Evolutionary conservation across 1,140 invertebrate species (phyloP), one percentile per base, ranked within the genome.

Genomic region (Neodiprion fabricii): DNA sequence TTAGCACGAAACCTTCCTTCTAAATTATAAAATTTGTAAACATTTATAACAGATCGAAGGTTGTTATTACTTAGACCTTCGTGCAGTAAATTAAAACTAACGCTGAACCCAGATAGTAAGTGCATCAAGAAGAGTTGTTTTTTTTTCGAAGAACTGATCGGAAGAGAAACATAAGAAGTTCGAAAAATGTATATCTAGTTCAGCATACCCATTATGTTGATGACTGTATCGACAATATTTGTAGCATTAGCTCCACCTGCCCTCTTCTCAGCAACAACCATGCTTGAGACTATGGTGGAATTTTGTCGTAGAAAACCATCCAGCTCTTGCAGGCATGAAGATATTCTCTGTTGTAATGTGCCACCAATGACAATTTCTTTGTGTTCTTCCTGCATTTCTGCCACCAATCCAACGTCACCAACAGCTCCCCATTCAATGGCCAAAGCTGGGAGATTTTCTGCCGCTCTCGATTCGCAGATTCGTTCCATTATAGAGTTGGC

Each of bases 351-450:
- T 17, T 92, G 92, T 1, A 94, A 78, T 0, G 92, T 93, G 53
- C 94, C 94, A 71, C 90, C 82, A 21, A 90, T 89, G 0, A 89
- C 84, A 7, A 90, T 47, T 70, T 92, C 91, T 74, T 92, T 90
- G 77, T 94, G 90, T 68, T 91, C 90, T 48, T 93, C 92, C 81
- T 93, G 91, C 81, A 90, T 91, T 47, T 94, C 91, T 70, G 92
- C 89, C 3, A 94, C 82, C 1, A 91, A 75, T 28, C 90, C 89
- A 48, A 91, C 90, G 76, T 92, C 91, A 12, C 89, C 90, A 10
- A 92, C 83, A 0, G 90, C 86, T 47, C 91, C 91, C 90, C 91
- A 92, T 79, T 92, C 90, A 8, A 92, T 85, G 3, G 91, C 91
- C 61, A 91, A 80, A 7, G 82, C 92, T 1, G 90, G 90, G 0